These are phyloP conservation scores for Pipistrellus kuhlii DNA, from an alignment of 2,797 vertebrate genomes.

Conservation along the genomic window DNA sequence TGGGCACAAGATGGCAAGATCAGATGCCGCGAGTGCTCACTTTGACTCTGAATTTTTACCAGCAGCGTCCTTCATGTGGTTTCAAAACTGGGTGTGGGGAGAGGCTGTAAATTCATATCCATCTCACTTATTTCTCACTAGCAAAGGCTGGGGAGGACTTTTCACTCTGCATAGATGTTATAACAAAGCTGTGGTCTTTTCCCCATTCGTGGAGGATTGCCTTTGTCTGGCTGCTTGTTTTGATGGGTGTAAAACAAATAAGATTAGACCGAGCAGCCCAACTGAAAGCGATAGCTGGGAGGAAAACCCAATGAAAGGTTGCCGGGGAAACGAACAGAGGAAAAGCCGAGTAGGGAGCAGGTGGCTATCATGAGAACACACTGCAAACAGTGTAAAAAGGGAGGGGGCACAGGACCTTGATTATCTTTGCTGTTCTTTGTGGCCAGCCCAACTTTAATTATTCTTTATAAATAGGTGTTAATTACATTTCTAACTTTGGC, in stretches of 20 bases:
- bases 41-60: conserved; percentile 85
- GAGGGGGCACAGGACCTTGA: conserved; percentile 86
- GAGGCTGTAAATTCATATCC: conserved; percentile 84
- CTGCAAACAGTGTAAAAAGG: conserved; percentile 89
- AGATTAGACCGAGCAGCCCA: conserved; percentile 93
- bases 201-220: conserved; percentile 91
- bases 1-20: conserved; percentile 88
- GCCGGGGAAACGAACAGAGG: conserved; percentile 92
- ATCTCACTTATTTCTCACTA: conserved; percentile 70
- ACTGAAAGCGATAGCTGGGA: conserved; percentile 94
- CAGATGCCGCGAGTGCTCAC: conserved; percentile 82
- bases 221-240: conserved; percentile 93
- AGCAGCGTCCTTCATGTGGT: conserved; percentile 79
- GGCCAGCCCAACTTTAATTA: conserved; percentile 92
- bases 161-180: conserved; percentile 75
- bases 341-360: conserved; percentile 92
- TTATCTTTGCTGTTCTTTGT: conserved; percentile 91
- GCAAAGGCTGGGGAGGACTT: conserved; percentile 74
- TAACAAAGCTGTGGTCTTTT: conserved; percentile 89
- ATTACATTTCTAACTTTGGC: conserved; percentile 90
- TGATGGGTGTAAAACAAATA: conserved; percentile 94
- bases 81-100: conserved; percentile 70
- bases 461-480: conserved; percentile 92
- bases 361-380: conserved; percentile 93
- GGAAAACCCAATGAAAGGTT: conserved; percentile 94